phyloP scores from a whole-genome alignment of 1,140 invertebrate species.

The Ridgeia piscesae region DNA sequence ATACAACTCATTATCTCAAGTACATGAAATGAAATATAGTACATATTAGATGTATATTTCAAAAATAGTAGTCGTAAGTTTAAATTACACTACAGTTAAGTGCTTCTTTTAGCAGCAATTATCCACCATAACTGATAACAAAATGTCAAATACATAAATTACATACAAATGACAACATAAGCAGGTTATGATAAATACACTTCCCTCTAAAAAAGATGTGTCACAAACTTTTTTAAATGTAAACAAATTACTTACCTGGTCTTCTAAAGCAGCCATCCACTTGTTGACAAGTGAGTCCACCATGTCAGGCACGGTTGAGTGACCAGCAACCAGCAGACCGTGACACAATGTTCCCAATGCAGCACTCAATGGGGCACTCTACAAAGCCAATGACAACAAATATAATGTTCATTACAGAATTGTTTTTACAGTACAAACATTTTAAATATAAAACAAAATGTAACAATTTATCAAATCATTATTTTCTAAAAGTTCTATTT shows the following conservation, averaged over 20 bases:
- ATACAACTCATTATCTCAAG: too few relatives aligned
- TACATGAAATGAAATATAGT: too few relatives aligned
- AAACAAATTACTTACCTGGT: neutral
- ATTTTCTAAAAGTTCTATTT: neutral
- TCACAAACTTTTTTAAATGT: too few relatives aligned
- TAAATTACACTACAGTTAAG: too few relatives aligned
- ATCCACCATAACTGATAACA: too few relatives aligned
- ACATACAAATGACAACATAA: too few relatives aligned
- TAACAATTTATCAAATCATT: neutral
- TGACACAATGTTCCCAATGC: conserved; percentile 12
- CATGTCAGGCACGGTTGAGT: conserved; percentile 12
- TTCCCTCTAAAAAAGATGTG: too few relatives aligned
- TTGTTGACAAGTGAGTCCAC: neutral
- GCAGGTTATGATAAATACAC: too few relatives aligned
- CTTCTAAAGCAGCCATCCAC: neutral
- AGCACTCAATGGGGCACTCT: neutral
- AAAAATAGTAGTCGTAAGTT: too few relatives aligned
- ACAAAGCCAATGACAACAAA: neutral
- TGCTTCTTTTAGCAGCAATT: too few relatives aligned
- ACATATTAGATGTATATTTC: too few relatives aligned
- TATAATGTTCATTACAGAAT: neutral
- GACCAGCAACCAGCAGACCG: neutral
- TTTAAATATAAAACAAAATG: neutral
- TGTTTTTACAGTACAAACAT: neutral
- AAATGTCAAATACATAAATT: too few relatives aligned